Evolutionary conservation across 2,113 vertebrate species (phyloP).

Genomic region (human): GRCh38 chr11:8928501-8929000

Average conservation of each 20-base stretch:
- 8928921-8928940: not conserved
- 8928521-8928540: not conserved
- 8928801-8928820: not conserved
- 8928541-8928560: not conserved
- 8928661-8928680: too few relatives aligned
- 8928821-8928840: not conserved
- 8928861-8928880: not conserved
- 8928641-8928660: too few relatives aligned
- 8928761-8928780: too few relatives aligned
- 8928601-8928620: too few relatives aligned
- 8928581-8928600: too few relatives aligned
- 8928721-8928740: too few relatives aligned
- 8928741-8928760: too few relatives aligned
- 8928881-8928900: not conserved
- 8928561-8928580: too few relatives aligned
- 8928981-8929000: not conserved
- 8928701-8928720: too few relatives aligned
- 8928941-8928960: not conserved
- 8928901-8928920: not conserved
- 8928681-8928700: too few relatives aligned
- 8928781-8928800: not conserved
- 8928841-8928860: not conserved
- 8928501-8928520: not conserved
- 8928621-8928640: too few relatives aligned
- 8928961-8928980: not conserved